These are phyloP conservation scores for Telenomus remus DNA, from an alignment of 1,140 invertebrate species.

Conservation along the genomic window DNA sequence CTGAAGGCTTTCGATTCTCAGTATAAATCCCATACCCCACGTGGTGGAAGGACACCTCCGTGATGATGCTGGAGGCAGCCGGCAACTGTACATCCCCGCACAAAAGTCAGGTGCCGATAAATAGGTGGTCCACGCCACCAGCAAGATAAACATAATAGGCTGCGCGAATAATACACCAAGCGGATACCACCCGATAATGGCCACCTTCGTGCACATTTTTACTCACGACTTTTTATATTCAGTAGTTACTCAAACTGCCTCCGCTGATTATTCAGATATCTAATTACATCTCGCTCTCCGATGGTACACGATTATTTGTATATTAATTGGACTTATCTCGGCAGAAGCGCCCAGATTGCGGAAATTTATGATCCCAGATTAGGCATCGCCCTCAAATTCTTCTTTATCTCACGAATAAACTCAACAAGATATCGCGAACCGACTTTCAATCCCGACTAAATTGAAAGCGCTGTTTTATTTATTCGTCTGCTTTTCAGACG, in stretches of 20 bases:
- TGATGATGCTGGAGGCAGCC: slow-evolving; percentile 72
- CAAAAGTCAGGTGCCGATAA: slow-evolving; percentile 68
- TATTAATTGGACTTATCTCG: slow-evolving; percentile 41
- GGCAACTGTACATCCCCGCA: slow-evolving; percentile 67
- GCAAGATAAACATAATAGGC: slow-evolving; percentile 57
- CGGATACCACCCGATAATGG: slow-evolving; percentile 52
- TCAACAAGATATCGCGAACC: neutral
- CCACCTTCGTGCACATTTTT: slow-evolving; percentile 53
- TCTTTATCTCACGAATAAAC: neutral
- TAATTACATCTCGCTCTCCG: slow-evolving; percentile 33
- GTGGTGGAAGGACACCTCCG: slow-evolving; percentile 72
- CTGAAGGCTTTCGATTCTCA: slow-evolving; percentile 75
- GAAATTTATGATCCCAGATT: slow-evolving; percentile 14
- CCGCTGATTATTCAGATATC: slow-evolving; percentile 44
- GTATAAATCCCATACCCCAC: slow-evolving; percentile 74
- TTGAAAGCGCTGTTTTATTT: too few species aligned
- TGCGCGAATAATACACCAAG: slow-evolving; percentile 44
- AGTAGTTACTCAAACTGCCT: slow-evolving; percentile 33
- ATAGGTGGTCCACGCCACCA: slow-evolving; percentile 57
- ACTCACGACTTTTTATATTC: slow-evolving; percentile 49
- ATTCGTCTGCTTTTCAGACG: too few species aligned
- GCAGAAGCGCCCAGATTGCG: slow-evolving; percentile 17
- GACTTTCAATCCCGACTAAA: too few species aligned
- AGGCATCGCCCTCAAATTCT: neutral
- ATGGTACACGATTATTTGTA: slow-evolving; percentile 37